Evolutionary conservation across 2,888 invertebrate species (phyloP).

Genomic region (Tholera decimalis): DNA sequence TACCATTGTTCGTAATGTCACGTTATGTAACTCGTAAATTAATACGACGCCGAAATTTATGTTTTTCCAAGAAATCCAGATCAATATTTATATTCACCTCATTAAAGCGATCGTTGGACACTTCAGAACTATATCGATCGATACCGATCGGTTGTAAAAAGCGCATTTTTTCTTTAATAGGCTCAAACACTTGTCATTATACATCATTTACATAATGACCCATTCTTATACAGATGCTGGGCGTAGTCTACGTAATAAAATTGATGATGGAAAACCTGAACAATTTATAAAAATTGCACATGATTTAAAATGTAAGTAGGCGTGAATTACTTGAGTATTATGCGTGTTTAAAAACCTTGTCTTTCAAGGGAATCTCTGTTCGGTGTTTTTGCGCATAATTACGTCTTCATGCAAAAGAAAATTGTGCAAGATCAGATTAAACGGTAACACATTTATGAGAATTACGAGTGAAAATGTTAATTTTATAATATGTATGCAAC

Average conservation of each 20-base stretch:
- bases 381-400: slow-evolving; percentile 63
- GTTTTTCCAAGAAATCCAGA: slow-evolving; percentile 19
- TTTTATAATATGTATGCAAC: slow-evolving; percentile 50
- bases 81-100: slow-evolving; percentile 35
- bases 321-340: slow-evolving; percentile 71
- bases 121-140: slow-evolving; percentile 53
- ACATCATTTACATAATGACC: slow-evolving; percentile 78
- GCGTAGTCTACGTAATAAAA: slow-evolving; percentile 70
- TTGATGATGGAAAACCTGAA: slow-evolving; percentile 67
- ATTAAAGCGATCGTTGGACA: slow-evolving; percentile 39
- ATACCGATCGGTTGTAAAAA: slow-evolving; percentile 47
- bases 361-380: slow-evolving; percentile 69
- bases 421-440: slow-evolving; percentile 63
- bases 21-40: slow-evolving; percentile 49
- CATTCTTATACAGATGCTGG: slow-evolving; percentile 75
- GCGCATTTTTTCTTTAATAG: slow-evolving; percentile 58
- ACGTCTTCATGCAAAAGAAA: slow-evolving; percentile 63
- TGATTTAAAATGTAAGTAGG: slow-evolving; percentile 75
- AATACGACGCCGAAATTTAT: slow-evolving; percentile 38
- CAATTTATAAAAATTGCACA: slow-evolving; percentile 68
- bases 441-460: slow-evolving; percentile 40
- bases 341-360: slow-evolving; percentile 59
- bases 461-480: slow-evolving; percentile 48
- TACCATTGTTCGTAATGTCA: slow-evolving; percentile 66
- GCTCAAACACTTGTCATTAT: slow-evolving; percentile 73